Conservation (phyloP, 2,888 invertebrate species). For the Holacanthella duospinosa region DNA sequence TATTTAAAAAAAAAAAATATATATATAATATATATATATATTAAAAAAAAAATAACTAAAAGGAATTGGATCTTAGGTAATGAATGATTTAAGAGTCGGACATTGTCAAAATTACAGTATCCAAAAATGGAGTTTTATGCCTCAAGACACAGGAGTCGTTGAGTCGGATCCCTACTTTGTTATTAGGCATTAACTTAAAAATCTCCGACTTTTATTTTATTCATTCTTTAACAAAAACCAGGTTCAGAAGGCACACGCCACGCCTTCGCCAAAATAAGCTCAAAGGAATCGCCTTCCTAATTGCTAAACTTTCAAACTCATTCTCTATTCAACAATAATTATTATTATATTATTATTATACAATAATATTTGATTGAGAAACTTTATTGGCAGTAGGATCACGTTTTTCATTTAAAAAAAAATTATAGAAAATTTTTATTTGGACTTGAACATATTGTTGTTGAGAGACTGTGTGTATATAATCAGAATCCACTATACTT, state of each 20-base stretch:
- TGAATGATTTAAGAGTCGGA: slow-evolving; percentile 5
- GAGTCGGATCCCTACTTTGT: background rate
- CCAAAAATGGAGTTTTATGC: background rate
- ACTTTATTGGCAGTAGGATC: background rate
- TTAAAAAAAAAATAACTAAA: too few relatives aligned
- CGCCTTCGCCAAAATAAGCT: background rate
- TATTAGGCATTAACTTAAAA: background rate
- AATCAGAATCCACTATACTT: too few relatives aligned
- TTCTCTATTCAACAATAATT: too few relatives aligned
- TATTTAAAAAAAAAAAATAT: too few relatives aligned
- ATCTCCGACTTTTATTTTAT: background rate
- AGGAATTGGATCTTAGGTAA: slow-evolving; percentile 1
- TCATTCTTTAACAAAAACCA: background rate
- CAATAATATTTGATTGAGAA: background rate
- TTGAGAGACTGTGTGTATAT: too few relatives aligned
- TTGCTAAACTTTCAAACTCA: too few relatives aligned
- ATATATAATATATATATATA: too few relatives aligned
- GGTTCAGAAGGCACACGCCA: background rate
- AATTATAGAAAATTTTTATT: too few relatives aligned
- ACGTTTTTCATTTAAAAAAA: too few relatives aligned
- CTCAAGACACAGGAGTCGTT: background rate
- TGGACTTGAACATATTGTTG: too few relatives aligned
- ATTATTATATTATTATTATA: too few relatives aligned
- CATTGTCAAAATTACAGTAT: background rate
- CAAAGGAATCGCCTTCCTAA: too few relatives aligned